Percentiles rank a stretch among this genome's conserved stretches.
Evolutionary conservation across 37 sponge, comb jelly and placozoan genomes (phyloP).

Genomic region (Spongia lamella): DNA sequence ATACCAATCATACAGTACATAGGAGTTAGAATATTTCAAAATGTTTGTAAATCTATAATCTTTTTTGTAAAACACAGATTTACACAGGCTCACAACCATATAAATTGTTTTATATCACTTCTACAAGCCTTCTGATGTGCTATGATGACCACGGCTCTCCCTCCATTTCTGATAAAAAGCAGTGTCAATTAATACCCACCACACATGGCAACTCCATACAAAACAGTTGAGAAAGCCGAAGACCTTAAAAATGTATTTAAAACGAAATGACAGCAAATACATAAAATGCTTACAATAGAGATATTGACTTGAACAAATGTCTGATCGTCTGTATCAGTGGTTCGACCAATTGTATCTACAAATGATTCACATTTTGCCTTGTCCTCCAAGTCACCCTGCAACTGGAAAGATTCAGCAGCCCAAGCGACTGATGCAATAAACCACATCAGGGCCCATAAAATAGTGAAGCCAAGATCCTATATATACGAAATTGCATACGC

Average conservation of each 20-base stretch:
- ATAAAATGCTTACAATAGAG: slow-evolving; percentile 10
- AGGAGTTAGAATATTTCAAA: no score
- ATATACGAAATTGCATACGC: not conserved
- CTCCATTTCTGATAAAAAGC: slow-evolving; percentile 3
- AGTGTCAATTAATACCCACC: slow-evolving; percentile 70
- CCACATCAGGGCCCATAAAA: slow-evolving; percentile 64
- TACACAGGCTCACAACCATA: no score
- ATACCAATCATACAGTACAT: no score
- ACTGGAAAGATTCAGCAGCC: slow-evolving; percentile 37
- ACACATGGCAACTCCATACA: slow-evolving; percentile 63
- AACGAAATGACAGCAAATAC: not conserved
- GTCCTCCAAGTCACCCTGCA: slow-evolving; percentile 11
- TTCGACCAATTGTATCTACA: not conserved
- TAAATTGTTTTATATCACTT: no score
- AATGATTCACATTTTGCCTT: not conserved
- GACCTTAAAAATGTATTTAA: slow-evolving; percentile 16
- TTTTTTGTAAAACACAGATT: no score
- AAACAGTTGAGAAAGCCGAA: slow-evolving; percentile 54
- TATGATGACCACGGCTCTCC: not conserved
- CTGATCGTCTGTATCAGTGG: not conserved
- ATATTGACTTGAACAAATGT: slow-evolving; percentile 43
- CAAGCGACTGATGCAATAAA: slow-evolving; percentile 66
- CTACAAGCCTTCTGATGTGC: no score
- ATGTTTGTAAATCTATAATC: no score
- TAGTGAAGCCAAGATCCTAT: slow-evolving; percentile 59